These are phyloP conservation scores for Drosophila hamatofila DNA, from an alignment of 2,888 invertebrate species.

Conservation along the genomic window DNA sequence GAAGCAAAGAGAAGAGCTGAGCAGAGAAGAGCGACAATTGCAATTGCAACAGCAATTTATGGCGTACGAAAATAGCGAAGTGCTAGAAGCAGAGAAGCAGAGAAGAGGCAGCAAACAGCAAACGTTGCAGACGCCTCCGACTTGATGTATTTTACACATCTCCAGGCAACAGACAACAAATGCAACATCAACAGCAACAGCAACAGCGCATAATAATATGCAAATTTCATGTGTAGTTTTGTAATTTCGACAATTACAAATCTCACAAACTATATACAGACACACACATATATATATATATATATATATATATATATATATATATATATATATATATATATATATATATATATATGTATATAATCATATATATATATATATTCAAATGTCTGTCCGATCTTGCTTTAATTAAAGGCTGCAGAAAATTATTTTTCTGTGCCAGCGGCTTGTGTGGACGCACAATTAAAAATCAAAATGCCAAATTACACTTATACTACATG, in stretches of 20 bases:
- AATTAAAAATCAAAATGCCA: slow-evolving; percentile 79
- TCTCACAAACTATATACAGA: slow-evolving; percentile 22
- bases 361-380: not conserved
- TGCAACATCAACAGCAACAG: slow-evolving; percentile 24
- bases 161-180: slow-evolving; percentile 27
- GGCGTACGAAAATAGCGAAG: slow-evolving; percentile 33
- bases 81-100: slow-evolving; percentile 9
- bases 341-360: no score
- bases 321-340: not conserved
- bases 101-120: not conserved
- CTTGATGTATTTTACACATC: slow-evolving; percentile 51
- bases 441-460: slow-evolving; percentile 66
- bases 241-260: slow-evolving; percentile 69
- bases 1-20: slow-evolving; percentile 32
- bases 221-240: slow-evolving; percentile 74
- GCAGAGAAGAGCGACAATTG: slow-evolving; percentile 67
- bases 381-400: slow-evolving; percentile 7
- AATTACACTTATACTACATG: slow-evolving; percentile 78
- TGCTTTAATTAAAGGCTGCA: slow-evolving; percentile 68
- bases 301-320: not conserved
- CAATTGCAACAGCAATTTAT: slow-evolving; percentile 74
- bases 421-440: slow-evolving; percentile 71
- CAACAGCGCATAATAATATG: slow-evolving; percentile 64
- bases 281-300: not conserved
- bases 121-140: slow-evolving; percentile 37